Percentiles rank a stretch among this genome's conserved stretches.
phyloP scores from a whole-genome alignment of 2,113 vertebrate genomes.

The Nestor notabilis region DNA sequence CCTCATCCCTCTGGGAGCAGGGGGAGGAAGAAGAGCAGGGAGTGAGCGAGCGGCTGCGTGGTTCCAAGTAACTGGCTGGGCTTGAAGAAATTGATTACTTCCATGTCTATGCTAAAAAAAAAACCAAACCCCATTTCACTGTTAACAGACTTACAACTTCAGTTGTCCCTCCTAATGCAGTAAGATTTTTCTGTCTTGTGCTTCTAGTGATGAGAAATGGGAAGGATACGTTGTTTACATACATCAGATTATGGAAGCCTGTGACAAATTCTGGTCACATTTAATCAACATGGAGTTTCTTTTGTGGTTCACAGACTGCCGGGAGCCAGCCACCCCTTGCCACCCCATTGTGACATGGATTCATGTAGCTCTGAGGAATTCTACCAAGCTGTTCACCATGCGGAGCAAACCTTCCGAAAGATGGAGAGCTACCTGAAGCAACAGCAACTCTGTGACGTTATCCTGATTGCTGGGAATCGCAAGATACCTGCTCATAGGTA shows the following conservation, averaged over 20 bases:
- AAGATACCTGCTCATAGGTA: slow-evolving; percentile 85
- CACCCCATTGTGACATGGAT: slow-evolving; percentile 76
- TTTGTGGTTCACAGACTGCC: slow-evolving; percentile 67
- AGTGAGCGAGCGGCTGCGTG: neutral
- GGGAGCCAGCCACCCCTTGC: slow-evolving; percentile 56
- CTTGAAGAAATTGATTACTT: neutral
- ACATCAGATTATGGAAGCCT: neutral
- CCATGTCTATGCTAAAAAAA: neutral
- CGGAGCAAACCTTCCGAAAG: slow-evolving; percentile 82
- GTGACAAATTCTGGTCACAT: neutral
- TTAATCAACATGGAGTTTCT: neutral
- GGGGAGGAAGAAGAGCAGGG: neutral
- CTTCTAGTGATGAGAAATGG: neutral
- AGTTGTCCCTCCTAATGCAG: neutral
- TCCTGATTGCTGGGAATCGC: slow-evolving; percentile 80
- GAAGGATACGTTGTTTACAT: neutral
- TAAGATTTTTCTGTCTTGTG: neutral
- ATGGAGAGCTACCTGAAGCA: slow-evolving; percentile 85
- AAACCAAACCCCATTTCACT: neutral
- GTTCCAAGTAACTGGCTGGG: neutral
- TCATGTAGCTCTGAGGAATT: slow-evolving; percentile 79
- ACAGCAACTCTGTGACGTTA: slow-evolving; percentile 83
- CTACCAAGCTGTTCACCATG: slow-evolving; percentile 81
- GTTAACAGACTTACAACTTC: neutral
- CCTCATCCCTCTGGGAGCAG: neutral